Evolutionary conservation across 2,113 vertebrate genomes (phyloP).

Genomic region (Columba livia): DNA sequence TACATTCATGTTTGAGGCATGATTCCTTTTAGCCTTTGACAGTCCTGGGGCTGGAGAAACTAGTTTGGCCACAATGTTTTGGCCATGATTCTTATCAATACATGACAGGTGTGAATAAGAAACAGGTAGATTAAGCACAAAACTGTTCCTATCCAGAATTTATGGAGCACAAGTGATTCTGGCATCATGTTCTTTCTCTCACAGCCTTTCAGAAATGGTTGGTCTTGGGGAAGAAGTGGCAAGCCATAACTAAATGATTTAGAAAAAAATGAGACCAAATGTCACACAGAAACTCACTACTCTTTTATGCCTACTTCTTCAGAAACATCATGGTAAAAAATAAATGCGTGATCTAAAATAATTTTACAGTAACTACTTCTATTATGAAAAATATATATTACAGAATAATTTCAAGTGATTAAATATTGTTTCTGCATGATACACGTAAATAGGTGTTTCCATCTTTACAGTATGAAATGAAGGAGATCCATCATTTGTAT

Average conservation of each 20-base stretch:
- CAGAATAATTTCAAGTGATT: not conserved
- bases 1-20: too few relatives aligned
- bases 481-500: not conserved
- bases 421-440: not conserved
- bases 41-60: too few relatives aligned
- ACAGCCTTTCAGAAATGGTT: not conserved
- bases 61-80: too few relatives aligned
- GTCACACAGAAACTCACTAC: not conserved
- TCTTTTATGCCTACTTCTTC: not conserved
- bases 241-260: not conserved
- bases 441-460: not conserved
- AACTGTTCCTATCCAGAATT: not conserved
- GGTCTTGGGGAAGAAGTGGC: not conserved
- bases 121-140: not conserved
- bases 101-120: not conserved
- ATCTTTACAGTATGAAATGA: not conserved
- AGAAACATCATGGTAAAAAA: not conserved
- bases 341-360: not conserved
- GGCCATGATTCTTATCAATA: too few relatives aligned
- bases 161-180: not conserved
- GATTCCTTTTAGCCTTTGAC: too few relatives aligned
- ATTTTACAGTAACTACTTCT: not conserved
- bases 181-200: not conserved
- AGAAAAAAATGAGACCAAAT: not conserved
- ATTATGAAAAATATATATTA: not conserved